phyloP scores from a whole-genome alignment of 2,888 invertebrate species.

The Nomada flava region DNA sequence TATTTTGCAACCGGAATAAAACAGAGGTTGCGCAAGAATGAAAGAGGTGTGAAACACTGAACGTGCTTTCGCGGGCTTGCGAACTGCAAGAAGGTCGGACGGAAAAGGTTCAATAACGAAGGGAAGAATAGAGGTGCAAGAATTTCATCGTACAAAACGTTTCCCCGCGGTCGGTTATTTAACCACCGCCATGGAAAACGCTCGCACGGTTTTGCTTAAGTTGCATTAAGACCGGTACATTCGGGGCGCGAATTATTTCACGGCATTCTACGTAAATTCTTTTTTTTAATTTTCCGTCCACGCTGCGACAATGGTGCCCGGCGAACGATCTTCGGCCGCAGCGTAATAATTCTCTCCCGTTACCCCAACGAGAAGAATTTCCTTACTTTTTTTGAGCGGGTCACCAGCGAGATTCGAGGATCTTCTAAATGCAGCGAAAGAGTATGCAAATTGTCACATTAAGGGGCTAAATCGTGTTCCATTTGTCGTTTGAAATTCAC shows the following conservation, averaged over 20 bases:
- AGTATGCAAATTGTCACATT: not conserved
- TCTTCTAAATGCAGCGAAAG: not conserved
- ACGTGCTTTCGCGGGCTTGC: not conserved
- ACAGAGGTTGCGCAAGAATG: not conserved
- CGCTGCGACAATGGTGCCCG: too few relatives aligned
- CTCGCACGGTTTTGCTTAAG: constrained; percentile 18
- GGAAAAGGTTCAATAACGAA: not conserved
- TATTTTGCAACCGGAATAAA: not conserved
- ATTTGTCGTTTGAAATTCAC: not conserved
- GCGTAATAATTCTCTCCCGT: too few relatives aligned
- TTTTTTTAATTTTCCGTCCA: not conserved
- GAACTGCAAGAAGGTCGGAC: not conserved
- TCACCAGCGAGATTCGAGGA: not conserved
- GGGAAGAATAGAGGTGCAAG: constrained; percentile 17
- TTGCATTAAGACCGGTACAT: constrained; percentile 20
- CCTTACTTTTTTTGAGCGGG: too few relatives aligned
- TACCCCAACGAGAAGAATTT: too few relatives aligned
- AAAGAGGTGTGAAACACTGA: not conserved
- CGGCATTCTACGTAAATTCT: not conserved
- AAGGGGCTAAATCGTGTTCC: not conserved
- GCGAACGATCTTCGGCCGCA: not conserved
- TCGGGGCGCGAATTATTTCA: constrained; percentile 24
- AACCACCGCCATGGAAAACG: constrained; percentile 27
- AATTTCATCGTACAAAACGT: constrained; percentile 34
- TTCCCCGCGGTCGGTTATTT: constrained; percentile 17